These are phyloP conservation scores for Sebastes ruberrimus DNA, from an alignment of 2,797 vertebrate genomes.

Conservation along the genomic window DNA sequence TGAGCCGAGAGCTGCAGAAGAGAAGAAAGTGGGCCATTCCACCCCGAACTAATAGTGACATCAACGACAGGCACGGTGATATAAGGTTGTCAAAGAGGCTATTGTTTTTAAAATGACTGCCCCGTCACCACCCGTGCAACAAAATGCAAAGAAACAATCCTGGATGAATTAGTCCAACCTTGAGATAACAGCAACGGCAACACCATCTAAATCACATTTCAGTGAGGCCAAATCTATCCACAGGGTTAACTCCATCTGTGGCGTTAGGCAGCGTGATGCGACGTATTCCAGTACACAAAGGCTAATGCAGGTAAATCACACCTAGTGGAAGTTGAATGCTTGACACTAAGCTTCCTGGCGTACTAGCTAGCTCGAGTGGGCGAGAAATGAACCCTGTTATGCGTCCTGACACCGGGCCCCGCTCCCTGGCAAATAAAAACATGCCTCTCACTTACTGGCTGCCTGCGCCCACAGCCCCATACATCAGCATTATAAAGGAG, in stretches of 20 bases:
- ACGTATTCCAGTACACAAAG: conserved; percentile 53
- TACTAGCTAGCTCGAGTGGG: conserved; percentile 68
- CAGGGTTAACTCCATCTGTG: conserved; percentile 35
- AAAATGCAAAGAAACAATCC: conserved; percentile 41
- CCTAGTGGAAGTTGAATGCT: conserved; percentile 59
- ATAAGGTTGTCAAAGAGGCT: conserved; percentile 27
- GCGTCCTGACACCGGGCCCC: conserved; percentile 81
- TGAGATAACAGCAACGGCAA: conserved; percentile 10
- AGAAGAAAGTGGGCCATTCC: conserved; percentile 66
- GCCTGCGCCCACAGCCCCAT: conserved; percentile 76
- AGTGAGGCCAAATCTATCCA: conserved; percentile 10
- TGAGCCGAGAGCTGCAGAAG: conserved; percentile 60
- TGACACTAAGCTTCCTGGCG: conserved; percentile 75
- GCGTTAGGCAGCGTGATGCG: conserved; percentile 38
- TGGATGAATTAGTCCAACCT: conserved; percentile 20
- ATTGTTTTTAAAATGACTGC: conserved; percentile 24
- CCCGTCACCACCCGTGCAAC: not conserved
- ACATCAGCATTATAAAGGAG: conserved; percentile 84
- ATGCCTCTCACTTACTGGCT: conserved; percentile 85
- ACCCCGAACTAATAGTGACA: conserved; percentile 50
- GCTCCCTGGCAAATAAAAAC: conserved; percentile 86
- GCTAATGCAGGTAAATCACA: conserved; percentile 73
- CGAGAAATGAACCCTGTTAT: conserved; percentile 85
- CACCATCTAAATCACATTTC: conserved; percentile 47
- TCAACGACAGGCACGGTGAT: conserved; percentile 41